Conservation (phyloP, 1,140 invertebrate species). For the Drosophila lacteicornis region DNA sequence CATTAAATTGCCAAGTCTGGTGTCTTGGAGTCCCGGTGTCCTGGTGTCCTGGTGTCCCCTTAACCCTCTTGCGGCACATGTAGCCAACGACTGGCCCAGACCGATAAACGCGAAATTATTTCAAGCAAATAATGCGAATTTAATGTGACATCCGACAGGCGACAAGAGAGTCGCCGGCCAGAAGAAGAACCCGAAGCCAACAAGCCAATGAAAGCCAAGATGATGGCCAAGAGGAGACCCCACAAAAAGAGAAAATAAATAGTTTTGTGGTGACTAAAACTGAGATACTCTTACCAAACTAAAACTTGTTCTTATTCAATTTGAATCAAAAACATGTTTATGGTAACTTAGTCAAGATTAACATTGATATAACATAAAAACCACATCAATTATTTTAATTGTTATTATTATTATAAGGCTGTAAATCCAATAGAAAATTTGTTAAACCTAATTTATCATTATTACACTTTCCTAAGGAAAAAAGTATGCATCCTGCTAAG, state of each 20-base stretch:
- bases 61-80: slow-evolving; percentile 13
- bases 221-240: slow-evolving; percentile 13
- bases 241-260: slow-evolving; percentile 11
- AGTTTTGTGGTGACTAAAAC: background rate
- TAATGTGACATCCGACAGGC: slow-evolving; percentile 78
- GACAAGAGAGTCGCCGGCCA: slow-evolving; percentile 53
- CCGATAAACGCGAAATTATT: slow-evolving; percentile 75
- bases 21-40: background rate
- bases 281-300: slow-evolving; percentile 15
- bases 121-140: slow-evolving; percentile 79
- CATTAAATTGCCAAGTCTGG: slow-evolving; percentile 44
- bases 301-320: background rate
- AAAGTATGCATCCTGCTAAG: background rate
- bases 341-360: no score
- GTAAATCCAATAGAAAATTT: no score
- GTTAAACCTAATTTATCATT: background rate
- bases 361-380: no score
- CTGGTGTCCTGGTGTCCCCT: background rate
- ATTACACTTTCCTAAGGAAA: background rate
- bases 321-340: no score
- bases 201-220: slow-evolving; percentile 58
- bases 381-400: no score
- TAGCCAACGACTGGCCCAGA: slow-evolving; percentile 31
- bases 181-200: slow-evolving; percentile 22
- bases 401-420: no score